Evolutionary conservation across 2,888 invertebrate species (phyloP).

Genomic region (Agrilus biguttatus): DNA sequence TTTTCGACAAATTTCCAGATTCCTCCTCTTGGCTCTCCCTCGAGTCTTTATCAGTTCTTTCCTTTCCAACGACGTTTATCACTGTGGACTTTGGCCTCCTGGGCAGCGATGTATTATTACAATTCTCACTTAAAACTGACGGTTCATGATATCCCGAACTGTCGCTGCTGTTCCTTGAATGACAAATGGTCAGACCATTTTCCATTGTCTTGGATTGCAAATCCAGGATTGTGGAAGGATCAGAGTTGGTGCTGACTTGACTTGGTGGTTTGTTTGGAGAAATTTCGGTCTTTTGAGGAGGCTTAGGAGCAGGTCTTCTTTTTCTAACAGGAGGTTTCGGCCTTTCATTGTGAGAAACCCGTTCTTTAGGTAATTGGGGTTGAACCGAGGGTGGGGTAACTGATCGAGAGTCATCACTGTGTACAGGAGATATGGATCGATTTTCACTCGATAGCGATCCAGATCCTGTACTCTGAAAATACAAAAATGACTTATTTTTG

Average conservation of each 20-base stretch:
- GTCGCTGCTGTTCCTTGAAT: conserved; percentile 58
- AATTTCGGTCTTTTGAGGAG: conserved; percentile 25
- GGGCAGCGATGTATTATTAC: conserved; percentile 26
- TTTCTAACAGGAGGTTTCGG: conserved; percentile 40
- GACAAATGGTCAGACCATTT: conserved; percentile 38
- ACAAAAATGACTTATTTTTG: too few relatives aligned
- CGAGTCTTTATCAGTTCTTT: conserved; percentile 11
- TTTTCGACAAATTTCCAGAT: conserved; percentile 25
- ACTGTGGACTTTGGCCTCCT: conserved; percentile 24
- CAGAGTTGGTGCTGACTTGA: conserved; percentile 11
- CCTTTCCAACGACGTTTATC: conserved; percentile 14
- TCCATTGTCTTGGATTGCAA: conserved; percentile 14
- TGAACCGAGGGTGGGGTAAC: conserved; percentile 28
- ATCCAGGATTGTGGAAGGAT: conserved; percentile 9
- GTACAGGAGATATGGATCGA: conserved; percentile 40
- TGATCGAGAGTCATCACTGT: conserved; percentile 40
- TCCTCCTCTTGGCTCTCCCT: conserved; percentile 18
- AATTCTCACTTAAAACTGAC: conserved; percentile 47
- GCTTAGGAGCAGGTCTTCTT: conserved; percentile 42
- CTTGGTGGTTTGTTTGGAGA: conserved; percentile 15
- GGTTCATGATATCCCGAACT: conserved; percentile 61
- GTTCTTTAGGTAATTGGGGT: conserved; percentile 19
- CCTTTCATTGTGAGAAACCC: conserved; percentile 21
- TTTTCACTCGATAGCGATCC: conserved; percentile 30
- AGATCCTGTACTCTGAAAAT: conserved; percentile 26